phyloP scores from a whole-genome alignment of 2,797 vertebrate species.

The Spinus olivaceus region DNA sequence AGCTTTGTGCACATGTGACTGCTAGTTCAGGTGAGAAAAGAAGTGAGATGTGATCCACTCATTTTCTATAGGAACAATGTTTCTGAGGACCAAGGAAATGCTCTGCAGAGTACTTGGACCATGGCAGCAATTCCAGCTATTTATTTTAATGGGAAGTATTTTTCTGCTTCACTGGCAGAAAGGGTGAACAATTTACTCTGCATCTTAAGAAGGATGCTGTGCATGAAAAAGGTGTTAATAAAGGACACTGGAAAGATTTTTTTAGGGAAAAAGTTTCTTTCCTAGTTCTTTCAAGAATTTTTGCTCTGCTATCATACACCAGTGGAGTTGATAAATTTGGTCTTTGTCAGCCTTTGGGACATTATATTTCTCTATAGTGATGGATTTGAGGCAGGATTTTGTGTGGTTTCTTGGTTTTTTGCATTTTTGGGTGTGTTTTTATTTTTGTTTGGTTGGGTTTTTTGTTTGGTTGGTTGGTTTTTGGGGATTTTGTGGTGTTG shows the following conservation, averaged over 20 bases:
- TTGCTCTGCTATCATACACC: neutral
- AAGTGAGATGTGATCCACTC: neutral
- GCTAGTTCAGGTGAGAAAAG: neutral
- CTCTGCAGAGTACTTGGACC: neutral
- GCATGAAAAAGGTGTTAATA: neutral
- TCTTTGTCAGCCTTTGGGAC: neutral
- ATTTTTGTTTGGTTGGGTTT: neutral
- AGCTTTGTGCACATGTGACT: neutral
- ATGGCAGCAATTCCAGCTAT: neutral
- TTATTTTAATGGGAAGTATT: neutral
- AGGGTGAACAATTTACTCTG: neutral
- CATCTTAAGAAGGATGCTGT: neutral
- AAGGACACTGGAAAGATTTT: neutral
- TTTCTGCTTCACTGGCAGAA: neutral
- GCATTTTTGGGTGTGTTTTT: accelerated
- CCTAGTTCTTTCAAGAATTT: neutral
- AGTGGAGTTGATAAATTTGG: neutral
- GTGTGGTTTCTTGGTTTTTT: neutral
- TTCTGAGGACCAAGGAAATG: neutral
- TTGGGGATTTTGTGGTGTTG: neutral
- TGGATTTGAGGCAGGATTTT: neutral
- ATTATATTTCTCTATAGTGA: neutral
- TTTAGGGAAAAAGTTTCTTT: neutral
- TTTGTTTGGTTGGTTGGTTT: accelerated
- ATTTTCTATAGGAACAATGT: neutral